Conservation (phyloP, 2,888 invertebrate species). For the Hypomecis punctinalis region DNA sequence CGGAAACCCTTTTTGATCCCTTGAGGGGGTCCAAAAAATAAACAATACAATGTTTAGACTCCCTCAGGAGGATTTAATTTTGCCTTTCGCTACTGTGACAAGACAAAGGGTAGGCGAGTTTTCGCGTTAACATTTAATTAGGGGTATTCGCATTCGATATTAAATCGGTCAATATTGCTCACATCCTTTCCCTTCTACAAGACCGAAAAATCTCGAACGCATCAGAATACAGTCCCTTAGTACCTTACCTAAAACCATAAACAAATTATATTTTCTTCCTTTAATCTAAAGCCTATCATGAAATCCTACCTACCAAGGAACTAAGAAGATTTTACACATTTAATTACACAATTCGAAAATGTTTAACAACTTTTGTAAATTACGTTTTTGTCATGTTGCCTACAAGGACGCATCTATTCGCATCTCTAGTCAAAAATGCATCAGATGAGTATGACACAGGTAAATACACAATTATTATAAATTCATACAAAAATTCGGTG, state of each 20-base stretch:
- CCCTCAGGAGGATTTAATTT: background rate
- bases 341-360: slow-evolving; percentile 6
- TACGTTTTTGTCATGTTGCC: slow-evolving; percentile 14
- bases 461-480: slow-evolving; percentile 64
- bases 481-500: slow-evolving; percentile 77
- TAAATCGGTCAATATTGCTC: no score
- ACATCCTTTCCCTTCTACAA: no score
- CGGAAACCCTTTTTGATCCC: background rate
- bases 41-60: no score
- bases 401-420: slow-evolving; percentile 25
- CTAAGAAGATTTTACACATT: slow-evolving; percentile 9
- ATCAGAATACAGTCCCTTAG: no score
- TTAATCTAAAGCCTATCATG: slow-evolving; percentile 2
- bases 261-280: background rate
- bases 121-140: no score
- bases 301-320: slow-evolving; percentile 12
- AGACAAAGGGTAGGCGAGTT: no score
- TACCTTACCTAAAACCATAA: no score
- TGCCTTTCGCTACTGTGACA: no score
- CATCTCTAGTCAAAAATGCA: slow-evolving; percentile 70
- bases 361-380: slow-evolving; percentile 8
- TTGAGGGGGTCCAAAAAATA: no score
- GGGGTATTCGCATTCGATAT: no score
- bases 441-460: slow-evolving; percentile 82
- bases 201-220: no score